Evolutionary conservation across 2,888 invertebrate species (phyloP), one percentile per base, ranked within the genome.

Genomic region (Lypha dubia): DNA sequence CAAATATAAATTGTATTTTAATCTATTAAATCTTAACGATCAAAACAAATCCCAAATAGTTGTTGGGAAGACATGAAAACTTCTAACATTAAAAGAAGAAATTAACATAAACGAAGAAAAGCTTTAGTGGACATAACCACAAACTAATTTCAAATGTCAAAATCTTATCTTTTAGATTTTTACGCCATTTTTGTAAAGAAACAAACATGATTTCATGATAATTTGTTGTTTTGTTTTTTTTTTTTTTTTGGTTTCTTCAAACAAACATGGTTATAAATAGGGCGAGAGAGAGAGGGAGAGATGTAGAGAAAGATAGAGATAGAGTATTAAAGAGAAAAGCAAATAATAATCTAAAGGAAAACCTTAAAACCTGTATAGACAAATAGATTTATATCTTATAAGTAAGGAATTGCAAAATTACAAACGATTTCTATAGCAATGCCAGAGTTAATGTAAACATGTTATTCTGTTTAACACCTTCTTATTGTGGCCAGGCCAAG

Each of bases 121-220:
- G 13, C 15, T 71, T 62, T 65, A 41, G 62, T 74, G 63, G 49
- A 79, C 83, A 79, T 75, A 65, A 51, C 85, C 82, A 84, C 86
- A 87, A 87, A 87, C 91, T 90, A 90, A 90, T 90, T 90, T 91
- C 88, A 90, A 90, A 89, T 90, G 91, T 91, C 91, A 88, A 84
- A 84, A 87, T 88, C 91, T 91, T 91, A 91, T 90, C 90, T 87
- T 86, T 68, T 86, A 46, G 68, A 81, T 81, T 70, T 68, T 65
- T 84, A 74, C 70, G 63, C 51, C 70, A 49, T 76, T 76, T 62
- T 49, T 63, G 71, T 76, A 53, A 53, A 76, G 73, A 73, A 81
- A 65, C 46, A 87, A 89, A 89, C 90, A 89, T 90, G 90, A 90
- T 89, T 87, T 87, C 88, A 88, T 86, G 89, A 90, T 90, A 89